Evolutionary conservation across 2,113 vertebrate genomes (phyloP).

Genomic region (cattle (Bos taurus)): DNA sequence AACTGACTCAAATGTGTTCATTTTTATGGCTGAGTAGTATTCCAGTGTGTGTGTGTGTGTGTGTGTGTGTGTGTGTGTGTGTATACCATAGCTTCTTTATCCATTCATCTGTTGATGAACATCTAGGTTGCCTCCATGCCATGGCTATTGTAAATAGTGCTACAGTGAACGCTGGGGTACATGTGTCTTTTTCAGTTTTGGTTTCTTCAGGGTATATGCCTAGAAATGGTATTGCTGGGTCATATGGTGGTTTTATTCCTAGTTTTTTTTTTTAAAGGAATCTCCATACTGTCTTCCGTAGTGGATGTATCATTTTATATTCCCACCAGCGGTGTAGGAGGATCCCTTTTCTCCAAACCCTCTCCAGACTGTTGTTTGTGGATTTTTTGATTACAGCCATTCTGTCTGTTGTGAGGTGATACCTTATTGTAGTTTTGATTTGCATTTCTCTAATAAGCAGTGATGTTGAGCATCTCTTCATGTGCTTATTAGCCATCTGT

Average conservation of each 20-base stretch:
- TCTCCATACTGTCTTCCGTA: not conserved
- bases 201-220: not conserved
- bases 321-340: not conserved
- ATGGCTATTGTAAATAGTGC: not conserved
- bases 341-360: not conserved
- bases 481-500: not conserved
- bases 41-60: not conserved
- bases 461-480: not conserved
- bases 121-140: not conserved
- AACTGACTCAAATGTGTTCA: not conserved
- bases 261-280: not conserved
- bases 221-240: not conserved
- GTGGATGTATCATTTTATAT: not conserved
- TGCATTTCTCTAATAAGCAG: not conserved
- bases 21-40: not conserved
- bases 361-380: not conserved
- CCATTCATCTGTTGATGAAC: not conserved
- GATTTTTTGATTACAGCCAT: not conserved
- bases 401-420: not conserved
- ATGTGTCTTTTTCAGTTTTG: not conserved
- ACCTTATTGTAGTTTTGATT: not conserved
- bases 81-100: not conserved
- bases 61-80: too few species aligned
- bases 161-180: not conserved
- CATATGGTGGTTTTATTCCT: not conserved